Evolutionary conservation across 2,888 invertebrate genomes (phyloP).

Genomic region (Cantharis nigra): DNA sequence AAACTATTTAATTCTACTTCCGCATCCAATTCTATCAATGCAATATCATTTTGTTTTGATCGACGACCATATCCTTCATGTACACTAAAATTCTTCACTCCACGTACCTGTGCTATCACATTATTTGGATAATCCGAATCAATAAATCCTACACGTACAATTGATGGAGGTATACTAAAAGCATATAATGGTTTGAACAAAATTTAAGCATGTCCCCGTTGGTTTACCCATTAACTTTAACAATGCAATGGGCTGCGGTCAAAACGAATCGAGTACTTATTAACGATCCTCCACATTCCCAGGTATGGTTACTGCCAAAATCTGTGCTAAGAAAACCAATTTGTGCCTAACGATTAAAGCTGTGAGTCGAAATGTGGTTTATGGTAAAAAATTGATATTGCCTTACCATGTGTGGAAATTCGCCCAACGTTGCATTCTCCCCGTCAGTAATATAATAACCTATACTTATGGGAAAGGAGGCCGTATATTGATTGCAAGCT

Average conservation of each 20-base stretch:
- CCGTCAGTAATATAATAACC: background rate
- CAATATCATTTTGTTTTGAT: slow-evolving; percentile 54
- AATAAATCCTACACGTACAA: slow-evolving; percentile 46
- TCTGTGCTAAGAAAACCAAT: background rate
- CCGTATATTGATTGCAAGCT: background rate
- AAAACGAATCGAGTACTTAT: slow-evolving; percentile 60
- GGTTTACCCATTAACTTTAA: slow-evolving; percentile 27
- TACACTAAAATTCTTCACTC: slow-evolving; percentile 43
- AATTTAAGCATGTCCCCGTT: background rate
- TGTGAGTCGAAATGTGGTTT: background rate
- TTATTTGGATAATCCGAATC: slow-evolving; percentile 41
- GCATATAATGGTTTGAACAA: background rate
- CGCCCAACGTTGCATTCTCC: background rate
- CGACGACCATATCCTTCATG: slow-evolving; percentile 50
- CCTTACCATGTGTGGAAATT: background rate
- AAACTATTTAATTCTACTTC: slow-evolving; percentile 41
- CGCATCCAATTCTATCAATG: slow-evolving; percentile 49
- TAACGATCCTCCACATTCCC: slow-evolving; percentile 61
- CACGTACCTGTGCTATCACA: slow-evolving; percentile 40
- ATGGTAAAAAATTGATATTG: background rate
- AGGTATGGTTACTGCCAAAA: slow-evolving; percentile 13
- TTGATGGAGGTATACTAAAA: slow-evolving; percentile 17
- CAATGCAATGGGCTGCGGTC: slow-evolving; percentile 65
- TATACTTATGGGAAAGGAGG: background rate
- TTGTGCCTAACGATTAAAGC: background rate